A percentile compares a stretch with the other conserved stretches of the same genome.
phyloP scores from a whole-genome alignment of 1,140 invertebrate genomes.

The Brachionus angularis region DNA sequence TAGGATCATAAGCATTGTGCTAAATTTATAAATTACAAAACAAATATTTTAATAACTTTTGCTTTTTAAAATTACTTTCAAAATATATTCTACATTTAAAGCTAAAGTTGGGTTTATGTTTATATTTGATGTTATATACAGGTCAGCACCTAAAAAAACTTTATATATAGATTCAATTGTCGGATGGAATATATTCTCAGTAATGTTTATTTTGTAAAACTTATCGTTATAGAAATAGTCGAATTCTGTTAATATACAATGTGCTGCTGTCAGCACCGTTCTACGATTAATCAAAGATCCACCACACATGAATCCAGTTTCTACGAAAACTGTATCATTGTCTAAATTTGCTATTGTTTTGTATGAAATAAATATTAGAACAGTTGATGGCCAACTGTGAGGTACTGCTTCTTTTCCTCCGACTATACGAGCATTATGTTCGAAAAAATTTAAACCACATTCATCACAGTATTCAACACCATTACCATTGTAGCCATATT shows the following conservation, averaged over 20 bases:
- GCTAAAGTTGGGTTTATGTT: not conserved
- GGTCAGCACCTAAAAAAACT: not conserved
- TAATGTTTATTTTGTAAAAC: not conserved
- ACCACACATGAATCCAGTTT: not conserved
- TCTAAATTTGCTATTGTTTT: not conserved
- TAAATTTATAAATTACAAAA: not conserved
- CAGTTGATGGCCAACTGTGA: not conserved
- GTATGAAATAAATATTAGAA: not conserved
- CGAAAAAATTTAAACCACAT: not conserved
- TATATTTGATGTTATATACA: not conserved
- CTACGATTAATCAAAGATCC: not conserved
- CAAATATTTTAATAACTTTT: not conserved
- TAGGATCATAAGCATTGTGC: not conserved
- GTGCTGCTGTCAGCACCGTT: slow-evolving; percentile 4
- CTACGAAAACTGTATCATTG: not conserved
- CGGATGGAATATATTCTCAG: not conserved
- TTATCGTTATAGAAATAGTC: not conserved
- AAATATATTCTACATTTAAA: not conserved
- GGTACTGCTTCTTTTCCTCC: not conserved
- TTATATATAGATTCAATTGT: not conserved
- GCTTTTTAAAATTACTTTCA: not conserved
- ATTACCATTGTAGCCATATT: not conserved
- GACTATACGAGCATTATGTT: not conserved
- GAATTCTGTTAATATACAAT: not conserved
- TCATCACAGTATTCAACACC: not conserved